A percentile compares a stretch with the other conserved stretches of the same genome.
Conservation (phyloP, 2,888 invertebrate species). For the Glyphotaelius pellucidus region DNA sequence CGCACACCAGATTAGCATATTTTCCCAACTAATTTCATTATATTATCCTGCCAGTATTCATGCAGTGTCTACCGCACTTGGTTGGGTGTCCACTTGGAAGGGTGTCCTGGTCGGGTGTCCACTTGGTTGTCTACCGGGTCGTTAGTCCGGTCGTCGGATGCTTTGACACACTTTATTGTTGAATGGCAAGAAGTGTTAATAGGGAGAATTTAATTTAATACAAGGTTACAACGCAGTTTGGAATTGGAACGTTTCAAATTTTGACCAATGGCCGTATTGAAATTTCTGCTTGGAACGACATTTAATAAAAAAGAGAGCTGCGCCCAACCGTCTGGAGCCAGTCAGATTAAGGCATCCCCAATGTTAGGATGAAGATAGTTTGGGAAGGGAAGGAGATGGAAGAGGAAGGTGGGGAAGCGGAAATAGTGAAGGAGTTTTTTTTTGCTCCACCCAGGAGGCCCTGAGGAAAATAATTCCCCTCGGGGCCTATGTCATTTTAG, state of each 20-base stretch:
- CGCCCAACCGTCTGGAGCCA: too few species aligned
- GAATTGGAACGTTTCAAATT: background rate
- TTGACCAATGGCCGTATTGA: background rate
- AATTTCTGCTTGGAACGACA: background rate
- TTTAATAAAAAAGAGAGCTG: too few species aligned
- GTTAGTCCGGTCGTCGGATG: background rate
- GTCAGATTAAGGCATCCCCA: too few species aligned
- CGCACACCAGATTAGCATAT: conserved; percentile 16
- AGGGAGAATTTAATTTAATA: background rate
- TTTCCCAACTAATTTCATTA: conserved; percentile 22
- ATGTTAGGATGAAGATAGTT: too few species aligned
- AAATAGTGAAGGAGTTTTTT: too few species aligned
- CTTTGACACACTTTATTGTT: background rate
- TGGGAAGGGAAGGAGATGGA: too few species aligned
- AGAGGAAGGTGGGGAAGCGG: too few species aligned
- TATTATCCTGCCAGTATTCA: background rate
- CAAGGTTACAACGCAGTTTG: background rate
- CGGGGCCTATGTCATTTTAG: too few species aligned
- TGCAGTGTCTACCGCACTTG: background rate
- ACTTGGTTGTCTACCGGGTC: background rate
- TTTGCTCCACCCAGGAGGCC: too few species aligned
- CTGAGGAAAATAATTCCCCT: too few species aligned
- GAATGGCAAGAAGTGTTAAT: background rate
- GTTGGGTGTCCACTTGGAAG: background rate
- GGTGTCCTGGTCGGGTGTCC: background rate